phyloP scores from a whole-genome alignment of 2,113 vertebrate genomes.

The Serinus canaria region DNA sequence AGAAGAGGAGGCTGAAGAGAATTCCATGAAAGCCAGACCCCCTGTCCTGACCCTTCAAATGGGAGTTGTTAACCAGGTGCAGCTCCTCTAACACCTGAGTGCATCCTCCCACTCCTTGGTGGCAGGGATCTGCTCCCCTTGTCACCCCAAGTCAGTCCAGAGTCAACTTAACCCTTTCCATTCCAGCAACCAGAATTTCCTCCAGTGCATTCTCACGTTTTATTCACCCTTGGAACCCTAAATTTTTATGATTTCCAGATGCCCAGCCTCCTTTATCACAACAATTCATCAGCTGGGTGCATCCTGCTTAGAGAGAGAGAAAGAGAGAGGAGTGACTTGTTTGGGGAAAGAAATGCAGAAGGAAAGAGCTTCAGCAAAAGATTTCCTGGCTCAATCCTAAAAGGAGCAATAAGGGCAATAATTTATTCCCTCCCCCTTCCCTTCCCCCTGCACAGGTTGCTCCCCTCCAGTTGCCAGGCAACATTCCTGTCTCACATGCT shows the following conservation, averaged over 20 bases:
- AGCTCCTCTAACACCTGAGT: not conserved
- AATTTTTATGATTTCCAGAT: not conserved
- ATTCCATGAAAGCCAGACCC: not conserved
- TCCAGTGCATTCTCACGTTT: not conserved
- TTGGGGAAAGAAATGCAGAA: not conserved
- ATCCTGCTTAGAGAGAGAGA: not conserved
- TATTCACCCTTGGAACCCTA: not conserved
- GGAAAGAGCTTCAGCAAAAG: not conserved
- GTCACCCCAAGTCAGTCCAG: not conserved
- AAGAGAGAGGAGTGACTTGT: not conserved
- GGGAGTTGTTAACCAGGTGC: not conserved
- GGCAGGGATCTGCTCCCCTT: not conserved
- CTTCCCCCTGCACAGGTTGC: slow-evolving; percentile 16
- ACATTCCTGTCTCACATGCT: slow-evolving; percentile 7
- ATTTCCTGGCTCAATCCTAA: not conserved
- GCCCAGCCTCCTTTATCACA: not conserved
- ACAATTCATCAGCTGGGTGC: not conserved
- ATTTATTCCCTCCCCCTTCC: not conserved
- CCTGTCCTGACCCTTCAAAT: not conserved
- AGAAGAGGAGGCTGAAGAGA: not conserved
- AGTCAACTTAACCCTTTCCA: not conserved
- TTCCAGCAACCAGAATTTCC: not conserved
- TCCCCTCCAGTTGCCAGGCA: slow-evolving; percentile 69
- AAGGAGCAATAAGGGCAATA: not conserved
- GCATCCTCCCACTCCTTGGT: not conserved